Base-by-base conservation (phyloP, 37 sponge, comb jelly and placozoan species). In the Ianthella basta region DNA sequence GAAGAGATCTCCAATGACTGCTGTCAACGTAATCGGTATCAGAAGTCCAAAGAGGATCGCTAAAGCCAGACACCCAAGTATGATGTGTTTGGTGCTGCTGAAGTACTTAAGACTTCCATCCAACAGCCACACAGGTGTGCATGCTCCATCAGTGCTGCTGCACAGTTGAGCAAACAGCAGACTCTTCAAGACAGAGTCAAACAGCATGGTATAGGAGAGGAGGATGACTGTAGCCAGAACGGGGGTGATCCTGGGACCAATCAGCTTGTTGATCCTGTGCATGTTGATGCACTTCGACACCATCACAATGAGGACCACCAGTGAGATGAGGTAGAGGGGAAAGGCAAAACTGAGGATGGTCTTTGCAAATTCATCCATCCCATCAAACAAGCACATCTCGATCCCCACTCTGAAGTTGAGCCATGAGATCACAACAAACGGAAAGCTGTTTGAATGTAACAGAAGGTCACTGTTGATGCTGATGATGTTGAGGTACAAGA, bases 401-500 rank as follows among this genome's bases (percentile, higher is more conserved):
- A 87, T 81, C 34, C 83, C 78, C 56, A 83, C 60, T 23, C 75
- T 79, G 21, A 88, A 50, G 60, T 74, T 88, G 34, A 74, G 27
- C 81, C 80, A 88, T 32, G 82, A 55, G 0, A 88, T 41, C 75
- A 82, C 5, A 56, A 24, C 12, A 29, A 56, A 1, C 63, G 69
- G 10, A 80, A 20, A 30, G 14, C 37, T 33, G 18, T 41, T 13
- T 25, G 32, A 57, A 18, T 20, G n/a, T n/a, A n/a, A n/a, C n/a
- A n/a, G n/a, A n/a, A n/a, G n/a, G 4, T 75, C 80, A 32, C 27
- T 29, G 67, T 80, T 80, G 13, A 60, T 59, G 13, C 68, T 85
- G 57, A 88, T 40, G 23, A 88, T 39, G 38, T 88, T 88, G 1
- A 83, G 73, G 74, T 88, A 88, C 21, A 88, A 80, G 39, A 88